These are phyloP conservation scores for Eupeodes latifasciatus DNA, from an alignment of 2,888 invertebrate species.

Conservation along the genomic window DNA sequence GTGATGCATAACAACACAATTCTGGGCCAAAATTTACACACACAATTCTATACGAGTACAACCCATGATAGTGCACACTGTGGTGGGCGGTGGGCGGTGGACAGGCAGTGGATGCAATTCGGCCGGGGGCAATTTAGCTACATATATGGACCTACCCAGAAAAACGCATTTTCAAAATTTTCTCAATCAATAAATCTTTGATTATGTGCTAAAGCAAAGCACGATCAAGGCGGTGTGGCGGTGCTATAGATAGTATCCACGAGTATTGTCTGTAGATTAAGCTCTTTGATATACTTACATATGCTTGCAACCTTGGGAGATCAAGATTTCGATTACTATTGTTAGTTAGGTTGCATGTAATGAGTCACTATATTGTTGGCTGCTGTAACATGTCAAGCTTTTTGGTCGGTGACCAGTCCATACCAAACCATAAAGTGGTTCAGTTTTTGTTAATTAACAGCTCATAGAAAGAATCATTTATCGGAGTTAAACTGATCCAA, in stretches of 20 bases:
- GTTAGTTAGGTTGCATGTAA: constrained; percentile 45
- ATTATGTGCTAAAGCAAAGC: constrained; percentile 4
- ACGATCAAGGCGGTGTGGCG: constrained; percentile 25
- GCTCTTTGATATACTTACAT: constrained; percentile 32
- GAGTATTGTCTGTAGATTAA: constrained; percentile 28
- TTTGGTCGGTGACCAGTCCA: neutral
- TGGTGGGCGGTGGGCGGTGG: too few species aligned
- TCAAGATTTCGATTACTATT: constrained; percentile 62
- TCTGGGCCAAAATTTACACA: constrained; percentile 14
- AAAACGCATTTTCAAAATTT: constrained; percentile 67
- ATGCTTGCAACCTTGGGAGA: constrained; percentile 55
- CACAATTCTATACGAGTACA: neutral
- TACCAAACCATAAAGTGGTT: neutral
- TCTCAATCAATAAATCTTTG: constrained; percentile 59
- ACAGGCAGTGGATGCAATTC: neutral
- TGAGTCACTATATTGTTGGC: constrained; percentile 40
- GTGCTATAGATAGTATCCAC: neutral
- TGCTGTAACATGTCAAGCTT: constrained; percentile 33
- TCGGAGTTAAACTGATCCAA: neutral
- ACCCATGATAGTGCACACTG: constrained; percentile 23
- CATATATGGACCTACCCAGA: constrained; percentile 51
- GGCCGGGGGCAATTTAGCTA: constrained; percentile 9
- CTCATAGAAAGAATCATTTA: constrained; percentile 50
- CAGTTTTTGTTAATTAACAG: constrained; percentile 59
- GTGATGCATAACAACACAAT: neutral